These are phyloP conservation scores for Kradibia gibbosae DNA, from an alignment of 1,140 invertebrate genomes.

Conservation along the genomic window DNA sequence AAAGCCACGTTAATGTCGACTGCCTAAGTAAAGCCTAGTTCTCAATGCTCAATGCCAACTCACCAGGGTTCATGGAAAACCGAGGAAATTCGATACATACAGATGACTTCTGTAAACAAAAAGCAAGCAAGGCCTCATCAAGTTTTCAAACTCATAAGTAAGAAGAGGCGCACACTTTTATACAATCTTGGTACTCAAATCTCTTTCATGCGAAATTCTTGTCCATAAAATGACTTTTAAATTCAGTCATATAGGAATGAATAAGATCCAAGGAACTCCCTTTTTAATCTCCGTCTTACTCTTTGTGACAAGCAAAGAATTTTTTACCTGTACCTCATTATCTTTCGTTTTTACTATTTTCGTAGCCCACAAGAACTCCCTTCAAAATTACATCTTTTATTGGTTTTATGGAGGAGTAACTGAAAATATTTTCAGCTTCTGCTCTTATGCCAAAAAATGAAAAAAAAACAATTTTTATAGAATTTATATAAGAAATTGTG, in stretches of 20 bases:
- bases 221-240: constrained; percentile 29
- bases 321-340: constrained; percentile 7
- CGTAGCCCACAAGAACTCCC: background rate
- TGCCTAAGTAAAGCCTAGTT: background rate
- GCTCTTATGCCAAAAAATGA: too few species aligned
- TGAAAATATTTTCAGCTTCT: too few species aligned
- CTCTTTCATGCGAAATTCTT: background rate
- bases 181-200: background rate
- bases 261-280: background rate
- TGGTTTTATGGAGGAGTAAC: background rate
- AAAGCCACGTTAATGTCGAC: background rate
- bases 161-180: background rate
- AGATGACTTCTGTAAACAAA: constrained; percentile 24
- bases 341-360: background rate
- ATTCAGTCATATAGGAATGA: background rate
- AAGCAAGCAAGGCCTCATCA: background rate
- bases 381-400: background rate
- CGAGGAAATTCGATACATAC: background rate
- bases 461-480: too few species aligned
- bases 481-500: too few species aligned
- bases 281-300: background rate
- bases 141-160: background rate
- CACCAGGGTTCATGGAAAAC: background rate
- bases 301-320: background rate
- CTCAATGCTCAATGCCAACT: background rate